Evolutionary conservation across 1,140 invertebrate genomes (phyloP).

Genomic region (Linepithema humile): DNA sequence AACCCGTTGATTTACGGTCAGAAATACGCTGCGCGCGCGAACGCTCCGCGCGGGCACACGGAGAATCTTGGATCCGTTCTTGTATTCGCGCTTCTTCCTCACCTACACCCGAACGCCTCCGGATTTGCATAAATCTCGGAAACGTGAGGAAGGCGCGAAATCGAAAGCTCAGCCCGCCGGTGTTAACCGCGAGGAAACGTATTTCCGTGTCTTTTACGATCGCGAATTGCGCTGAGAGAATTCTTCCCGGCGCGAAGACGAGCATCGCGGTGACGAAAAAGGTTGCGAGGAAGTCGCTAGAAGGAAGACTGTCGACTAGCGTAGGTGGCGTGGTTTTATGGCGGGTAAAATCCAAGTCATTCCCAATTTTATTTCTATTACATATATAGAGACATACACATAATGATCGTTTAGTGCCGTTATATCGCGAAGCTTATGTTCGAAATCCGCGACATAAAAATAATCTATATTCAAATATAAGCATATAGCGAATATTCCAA

Average conservation of each 20-base stretch:
- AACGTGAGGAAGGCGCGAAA: slow-evolving; percentile 75
- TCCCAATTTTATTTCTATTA: slow-evolving; percentile 60
- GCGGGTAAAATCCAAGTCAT: slow-evolving; percentile 57
- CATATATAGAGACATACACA: neutral
- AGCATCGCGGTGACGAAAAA: slow-evolving; percentile 18
- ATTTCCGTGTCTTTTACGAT: slow-evolving; percentile 66
- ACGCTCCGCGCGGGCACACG: slow-evolving; percentile 43
- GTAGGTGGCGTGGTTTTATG: slow-evolving; percentile 55
- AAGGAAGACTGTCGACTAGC: neutral
- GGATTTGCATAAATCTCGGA: slow-evolving; percentile 80
- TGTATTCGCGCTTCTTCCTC: neutral
- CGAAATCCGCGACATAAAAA: neutral
- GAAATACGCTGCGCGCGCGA: slow-evolving; percentile 69
- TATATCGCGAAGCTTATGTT: neutral
- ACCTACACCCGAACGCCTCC: slow-evolving; percentile 44
- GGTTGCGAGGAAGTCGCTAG: neutral
- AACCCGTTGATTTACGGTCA: slow-evolving; percentile 80
- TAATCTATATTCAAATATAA: neutral
- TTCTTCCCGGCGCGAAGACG: slow-evolving; percentile 29
- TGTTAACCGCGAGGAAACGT: slow-evolving; percentile 45
- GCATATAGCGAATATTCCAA: neutral
- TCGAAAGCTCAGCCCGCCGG: slow-evolving; percentile 76
- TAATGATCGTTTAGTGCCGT: neutral
- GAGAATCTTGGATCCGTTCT: neutral
- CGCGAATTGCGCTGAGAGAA: slow-evolving; percentile 13